Conservation (phyloP, 2,113 vertebrate genomes). For the Herpetotheres cachinnans region DNA sequence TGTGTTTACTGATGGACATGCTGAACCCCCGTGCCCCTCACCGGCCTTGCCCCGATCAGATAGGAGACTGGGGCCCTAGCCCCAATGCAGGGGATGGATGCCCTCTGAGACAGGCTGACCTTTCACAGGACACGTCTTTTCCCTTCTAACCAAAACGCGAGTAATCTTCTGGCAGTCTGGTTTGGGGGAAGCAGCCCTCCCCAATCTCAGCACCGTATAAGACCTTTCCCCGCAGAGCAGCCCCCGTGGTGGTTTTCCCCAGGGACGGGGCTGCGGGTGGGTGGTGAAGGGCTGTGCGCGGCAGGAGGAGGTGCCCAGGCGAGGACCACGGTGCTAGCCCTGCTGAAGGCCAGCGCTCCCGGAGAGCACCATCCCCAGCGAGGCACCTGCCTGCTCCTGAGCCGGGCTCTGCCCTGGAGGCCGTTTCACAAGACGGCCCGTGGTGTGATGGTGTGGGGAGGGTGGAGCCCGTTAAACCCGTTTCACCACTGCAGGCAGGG, state of each 20-base stretch:
- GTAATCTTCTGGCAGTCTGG: background rate
- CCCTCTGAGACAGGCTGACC: background rate
- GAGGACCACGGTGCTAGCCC: background rate
- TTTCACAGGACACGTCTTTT: background rate
- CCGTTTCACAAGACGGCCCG: background rate
- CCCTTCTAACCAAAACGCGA: background rate
- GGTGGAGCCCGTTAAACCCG: background rate
- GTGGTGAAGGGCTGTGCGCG: fast-evolving
- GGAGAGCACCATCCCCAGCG: fast-evolving
- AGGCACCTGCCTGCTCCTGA: background rate
- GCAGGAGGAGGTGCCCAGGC: background rate
- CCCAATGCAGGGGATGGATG: fast-evolving
- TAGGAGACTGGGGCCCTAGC: background rate
- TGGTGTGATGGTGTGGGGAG: background rate
- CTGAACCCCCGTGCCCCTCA: background rate
- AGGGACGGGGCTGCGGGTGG: background rate
- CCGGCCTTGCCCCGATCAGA: background rate
- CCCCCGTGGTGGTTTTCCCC: background rate
- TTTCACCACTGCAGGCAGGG: background rate
- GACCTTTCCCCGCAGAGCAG: background rate
- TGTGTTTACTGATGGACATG: background rate
- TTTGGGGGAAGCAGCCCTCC: background rate
- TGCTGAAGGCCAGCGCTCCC: fast-evolving
- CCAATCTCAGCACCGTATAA: fast-evolving
- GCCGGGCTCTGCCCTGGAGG: background rate